Evolutionary conservation across 2,888 invertebrate species (phyloP).

Genomic region (Reticulitermes lucifugus): DNA sequence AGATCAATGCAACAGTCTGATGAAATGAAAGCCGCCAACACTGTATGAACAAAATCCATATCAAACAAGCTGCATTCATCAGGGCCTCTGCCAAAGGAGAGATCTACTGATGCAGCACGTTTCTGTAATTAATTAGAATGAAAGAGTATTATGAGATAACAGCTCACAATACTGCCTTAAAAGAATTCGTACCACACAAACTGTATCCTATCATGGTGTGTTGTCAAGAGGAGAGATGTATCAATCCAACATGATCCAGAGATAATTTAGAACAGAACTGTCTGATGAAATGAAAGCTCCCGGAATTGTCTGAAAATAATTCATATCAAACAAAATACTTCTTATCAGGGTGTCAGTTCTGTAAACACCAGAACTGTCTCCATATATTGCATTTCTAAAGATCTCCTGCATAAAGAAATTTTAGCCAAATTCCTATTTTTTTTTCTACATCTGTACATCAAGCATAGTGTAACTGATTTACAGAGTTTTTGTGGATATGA

Average conservation of each 20-base stretch:
- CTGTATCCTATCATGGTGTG: constrained; percentile 65
- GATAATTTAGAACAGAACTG: constrained; percentile 16
- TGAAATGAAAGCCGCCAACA: not conserved
- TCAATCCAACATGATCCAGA: constrained; percentile 68
- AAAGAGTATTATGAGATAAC: not conserved
- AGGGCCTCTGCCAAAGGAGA: too few species aligned
- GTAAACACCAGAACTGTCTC: not conserved
- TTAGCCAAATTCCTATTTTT: too few species aligned
- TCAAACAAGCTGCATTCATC: constrained; percentile 1
- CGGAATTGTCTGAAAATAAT: not conserved
- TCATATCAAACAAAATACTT: constrained; percentile 6
- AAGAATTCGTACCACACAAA: not conserved
- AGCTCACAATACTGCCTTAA: not conserved
- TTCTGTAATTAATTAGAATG: not conserved
- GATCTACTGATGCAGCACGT: too few species aligned
- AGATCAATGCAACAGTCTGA: not conserved
- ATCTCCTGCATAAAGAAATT: too few species aligned
- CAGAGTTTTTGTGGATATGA: too few species aligned
- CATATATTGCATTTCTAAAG: too few species aligned
- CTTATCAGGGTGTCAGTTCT: not conserved
- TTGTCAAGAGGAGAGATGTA: constrained; percentile 72
- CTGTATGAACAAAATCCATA: not conserved
- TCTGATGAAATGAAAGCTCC: constrained; percentile 1
- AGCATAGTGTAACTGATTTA: too few species aligned
- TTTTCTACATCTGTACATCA: too few species aligned